phyloP scores from a whole-genome alignment of 1,140 invertebrate genomes.

The Papilio machaon region DNA sequence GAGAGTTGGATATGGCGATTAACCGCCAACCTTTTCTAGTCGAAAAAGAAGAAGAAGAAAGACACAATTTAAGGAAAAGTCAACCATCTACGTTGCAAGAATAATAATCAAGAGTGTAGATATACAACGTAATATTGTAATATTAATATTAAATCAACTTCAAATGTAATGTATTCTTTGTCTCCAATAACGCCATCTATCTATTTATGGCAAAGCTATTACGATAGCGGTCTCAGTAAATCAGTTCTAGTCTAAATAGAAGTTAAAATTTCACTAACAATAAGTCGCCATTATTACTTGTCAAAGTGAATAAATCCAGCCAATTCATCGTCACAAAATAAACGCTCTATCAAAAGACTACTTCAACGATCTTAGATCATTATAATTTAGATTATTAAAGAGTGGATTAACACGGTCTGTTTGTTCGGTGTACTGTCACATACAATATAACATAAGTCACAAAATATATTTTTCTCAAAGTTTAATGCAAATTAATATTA shows the following conservation, averaged over 20 bases:
- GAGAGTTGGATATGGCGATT: too few relatives aligned
- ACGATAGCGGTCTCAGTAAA: background rate
- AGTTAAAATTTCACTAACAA: conserved; percentile 13
- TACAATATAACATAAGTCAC: background rate
- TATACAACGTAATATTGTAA: background rate
- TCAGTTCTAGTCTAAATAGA: background rate
- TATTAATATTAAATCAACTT: background rate
- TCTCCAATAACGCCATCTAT: background rate
- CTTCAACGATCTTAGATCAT: conserved; percentile 27
- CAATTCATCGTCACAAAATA: conserved; percentile 27
- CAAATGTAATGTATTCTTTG: background rate
- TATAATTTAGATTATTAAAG: conserved; percentile 34
- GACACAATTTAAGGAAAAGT: too few relatives aligned
- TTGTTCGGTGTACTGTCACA: conserved; percentile 9
- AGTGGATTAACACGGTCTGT: conserved; percentile 28
- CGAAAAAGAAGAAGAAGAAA: too few relatives aligned
- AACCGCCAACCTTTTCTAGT: too few relatives aligned
- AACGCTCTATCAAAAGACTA: conserved; percentile 23
- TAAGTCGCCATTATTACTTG: conserved; percentile 18
- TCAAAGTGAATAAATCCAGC: conserved; percentile 23
- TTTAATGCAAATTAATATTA: too few relatives aligned
- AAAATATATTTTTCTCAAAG: too few relatives aligned
- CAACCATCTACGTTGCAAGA: background rate
- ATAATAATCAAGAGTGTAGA: too few relatives aligned
- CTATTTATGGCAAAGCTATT: background rate